Conservation (phyloP, 2,797 vertebrate species). For the Numenius phaeopus region DNA sequence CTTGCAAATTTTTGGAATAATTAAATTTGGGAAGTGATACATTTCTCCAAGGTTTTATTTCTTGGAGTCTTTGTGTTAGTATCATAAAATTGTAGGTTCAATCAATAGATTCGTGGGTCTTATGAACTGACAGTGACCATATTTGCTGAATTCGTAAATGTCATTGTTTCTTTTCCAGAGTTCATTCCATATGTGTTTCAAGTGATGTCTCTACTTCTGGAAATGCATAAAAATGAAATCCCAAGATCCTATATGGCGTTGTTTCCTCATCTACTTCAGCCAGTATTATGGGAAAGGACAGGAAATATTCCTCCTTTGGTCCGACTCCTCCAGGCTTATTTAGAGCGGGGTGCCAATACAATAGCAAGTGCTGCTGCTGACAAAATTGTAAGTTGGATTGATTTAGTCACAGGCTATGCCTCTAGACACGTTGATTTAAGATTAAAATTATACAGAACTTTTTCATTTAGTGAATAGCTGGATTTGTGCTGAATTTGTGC, state of each 20-base stretch:
- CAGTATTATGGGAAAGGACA: slow-evolving; percentile 94
- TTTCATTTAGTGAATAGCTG: not conserved
- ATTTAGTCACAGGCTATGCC: not conserved
- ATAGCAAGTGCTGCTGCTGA: slow-evolving; percentile 91
- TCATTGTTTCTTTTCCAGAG: slow-evolving; percentile 78
- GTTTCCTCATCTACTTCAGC: slow-evolving; percentile 97
- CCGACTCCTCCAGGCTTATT: slow-evolving; percentile 94
- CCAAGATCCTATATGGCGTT: slow-evolving; percentile 95
- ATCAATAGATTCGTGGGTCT: rapidly evolving
- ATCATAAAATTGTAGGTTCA: not conserved
- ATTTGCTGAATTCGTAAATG: not conserved
- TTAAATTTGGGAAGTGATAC: not conserved
- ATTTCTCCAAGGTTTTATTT: not conserved
- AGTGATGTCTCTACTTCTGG: slow-evolving; percentile 98
- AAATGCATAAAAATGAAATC: slow-evolving; percentile 93
- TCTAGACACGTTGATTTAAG: not conserved
- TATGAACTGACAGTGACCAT: not conserved
- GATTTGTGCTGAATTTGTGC: not conserved
- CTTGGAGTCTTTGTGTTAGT: not conserved
- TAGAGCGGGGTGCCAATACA: slow-evolving; percentile 89
- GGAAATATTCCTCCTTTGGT: slow-evolving; percentile 98
- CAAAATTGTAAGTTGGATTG: slow-evolving; percentile 90
- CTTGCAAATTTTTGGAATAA: not conserved
- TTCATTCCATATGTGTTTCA: slow-evolving; percentile 99
- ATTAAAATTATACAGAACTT: not conserved